Base-by-base conservation (phyloP, 1,140 invertebrate species). In the Atta texana region DNA sequence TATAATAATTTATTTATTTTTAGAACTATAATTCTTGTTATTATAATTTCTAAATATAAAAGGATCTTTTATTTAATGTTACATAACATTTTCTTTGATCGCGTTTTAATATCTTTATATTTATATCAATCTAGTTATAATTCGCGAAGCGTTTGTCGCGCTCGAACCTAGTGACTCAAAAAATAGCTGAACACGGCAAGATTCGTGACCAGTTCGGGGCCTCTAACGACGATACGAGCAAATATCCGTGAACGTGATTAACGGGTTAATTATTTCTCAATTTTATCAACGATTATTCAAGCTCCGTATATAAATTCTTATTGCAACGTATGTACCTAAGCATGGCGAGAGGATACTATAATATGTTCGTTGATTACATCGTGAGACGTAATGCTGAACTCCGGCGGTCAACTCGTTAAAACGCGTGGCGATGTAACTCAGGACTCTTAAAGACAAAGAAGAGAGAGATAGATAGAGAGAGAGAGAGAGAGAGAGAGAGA, bases 391-490 rank as follows among this genome's bases (percentile, higher is more conserved):
- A 81, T 16, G 63, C 57, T 16, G 74, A 89, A 87, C 87, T 75
- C 57, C 63, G 64, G 49, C 39, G 21, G 63, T 49, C 77, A 61
- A 49, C 88, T 89, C 85, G 57, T 90, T 90, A 87, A 82, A 77
- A 90, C 88, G 71, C 39, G 76, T 63, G 31, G 59, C 85, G 31
- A 31, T 34, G 71, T 81, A 86, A 86, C 63, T 89, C 63, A 88
- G 72, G 74, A 64, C 75, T 57, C 64, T 82, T 34, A n/a, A n/a
- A 12, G 8, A 1, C 2, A n/a, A 2, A n/a, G 1, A 5, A 18
- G 51, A 21, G 8, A 28, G 8, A 1, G 6, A n/a, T 2, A n/a
- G 1, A 5, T 39, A 21, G 3, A 18, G 51, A 21, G 8, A 6
- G 34, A 12, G 31, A 2, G n/a, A 28, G 16, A 24, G 24, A 24